Conservation (phyloP, 2,888 invertebrate genomes). For the Leucophora obtusa region DNA sequence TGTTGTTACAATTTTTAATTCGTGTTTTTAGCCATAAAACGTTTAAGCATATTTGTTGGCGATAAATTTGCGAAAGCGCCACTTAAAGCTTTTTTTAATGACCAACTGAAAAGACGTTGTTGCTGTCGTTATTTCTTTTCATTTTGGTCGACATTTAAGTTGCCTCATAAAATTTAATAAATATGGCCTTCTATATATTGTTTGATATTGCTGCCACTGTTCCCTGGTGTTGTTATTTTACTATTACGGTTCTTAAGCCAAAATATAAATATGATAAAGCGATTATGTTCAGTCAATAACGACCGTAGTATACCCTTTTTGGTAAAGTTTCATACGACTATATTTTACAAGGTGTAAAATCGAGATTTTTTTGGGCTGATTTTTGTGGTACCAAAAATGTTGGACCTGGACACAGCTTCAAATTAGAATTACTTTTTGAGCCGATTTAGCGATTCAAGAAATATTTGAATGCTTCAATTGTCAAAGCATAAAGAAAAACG, state of each 20-base stretch:
- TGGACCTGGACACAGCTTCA: too few relatives aligned
- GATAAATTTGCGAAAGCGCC: constrained; percentile 60
- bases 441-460: too few relatives aligned
- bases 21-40: constrained; percentile 56
- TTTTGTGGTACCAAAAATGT: too few relatives aligned
- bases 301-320: background rate
- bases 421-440: too few relatives aligned
- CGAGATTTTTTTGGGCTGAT: too few relatives aligned
- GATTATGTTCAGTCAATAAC: background rate
- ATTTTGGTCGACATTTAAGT: constrained; percentile 25
- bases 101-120: constrained; percentile 37
- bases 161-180: constrained; percentile 57
- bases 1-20: constrained; percentile 49
- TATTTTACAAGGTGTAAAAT: too few relatives aligned
- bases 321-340: too few relatives aligned
- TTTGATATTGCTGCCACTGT: background rate
- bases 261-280: background rate
- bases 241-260: constrained; percentile 13
- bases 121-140: constrained; percentile 2
- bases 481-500: too few relatives aligned
- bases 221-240: constrained; percentile 19
- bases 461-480: too few relatives aligned
- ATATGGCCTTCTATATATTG: constrained; percentile 41
- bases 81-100: constrained; percentile 63
- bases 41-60: constrained; percentile 62